A percentile compares a stretch with the other conserved stretches of the same genome.
These are phyloP conservation scores for Drosophila leontia DNA, from an alignment of 1,140 invertebrate genomes.

Conservation along the genomic window DNA sequence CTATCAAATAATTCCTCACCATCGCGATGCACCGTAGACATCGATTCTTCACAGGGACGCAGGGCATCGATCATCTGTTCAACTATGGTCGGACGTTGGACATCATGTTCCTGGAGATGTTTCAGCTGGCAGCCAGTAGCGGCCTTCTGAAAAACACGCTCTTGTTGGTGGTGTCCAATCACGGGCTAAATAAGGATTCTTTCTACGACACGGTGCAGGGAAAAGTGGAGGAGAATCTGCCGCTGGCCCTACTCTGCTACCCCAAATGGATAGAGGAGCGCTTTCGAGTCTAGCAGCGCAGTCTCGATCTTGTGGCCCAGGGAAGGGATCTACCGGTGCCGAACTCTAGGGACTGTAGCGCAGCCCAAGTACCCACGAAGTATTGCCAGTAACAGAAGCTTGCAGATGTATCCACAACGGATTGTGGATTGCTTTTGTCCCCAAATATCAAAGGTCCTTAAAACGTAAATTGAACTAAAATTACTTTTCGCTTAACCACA, in stretches of 20 bases:
- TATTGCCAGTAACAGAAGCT: conserved; percentile 17
- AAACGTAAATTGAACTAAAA: not conserved
- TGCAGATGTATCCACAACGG: not conserved
- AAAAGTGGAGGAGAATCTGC: conserved; percentile 93
- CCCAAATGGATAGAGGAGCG: conserved; percentile 89
- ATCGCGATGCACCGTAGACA: no score
- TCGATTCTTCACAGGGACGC: no score
- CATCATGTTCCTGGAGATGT: conserved; percentile 85
- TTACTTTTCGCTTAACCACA: not conserved
- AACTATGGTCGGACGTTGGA: conserved; percentile 90
- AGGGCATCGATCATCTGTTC: conserved; percentile 90
- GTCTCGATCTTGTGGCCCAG: not conserved
- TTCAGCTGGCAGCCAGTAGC: conserved; percentile 86
- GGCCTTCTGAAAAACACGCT: conserved; percentile 88
- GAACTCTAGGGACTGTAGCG: conserved; percentile 4
- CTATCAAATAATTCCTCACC: no score
- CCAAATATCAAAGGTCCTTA: not conserved
- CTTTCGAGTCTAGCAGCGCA: conserved; percentile 83
- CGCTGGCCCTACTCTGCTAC: conserved; percentile 91
- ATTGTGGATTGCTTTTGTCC: conserved; percentile 37
- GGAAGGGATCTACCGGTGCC: conserved; percentile 16
- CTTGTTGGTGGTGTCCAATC: conserved; percentile 94
- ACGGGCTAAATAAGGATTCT: conserved; percentile 92
- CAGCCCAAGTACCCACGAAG: conserved; percentile 21
- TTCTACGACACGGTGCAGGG: conserved; percentile 86